These are phyloP conservation scores for Garrulus glandarius DNA, from an alignment of 2,797 vertebrate genomes.

Conservation along the genomic window DNA sequence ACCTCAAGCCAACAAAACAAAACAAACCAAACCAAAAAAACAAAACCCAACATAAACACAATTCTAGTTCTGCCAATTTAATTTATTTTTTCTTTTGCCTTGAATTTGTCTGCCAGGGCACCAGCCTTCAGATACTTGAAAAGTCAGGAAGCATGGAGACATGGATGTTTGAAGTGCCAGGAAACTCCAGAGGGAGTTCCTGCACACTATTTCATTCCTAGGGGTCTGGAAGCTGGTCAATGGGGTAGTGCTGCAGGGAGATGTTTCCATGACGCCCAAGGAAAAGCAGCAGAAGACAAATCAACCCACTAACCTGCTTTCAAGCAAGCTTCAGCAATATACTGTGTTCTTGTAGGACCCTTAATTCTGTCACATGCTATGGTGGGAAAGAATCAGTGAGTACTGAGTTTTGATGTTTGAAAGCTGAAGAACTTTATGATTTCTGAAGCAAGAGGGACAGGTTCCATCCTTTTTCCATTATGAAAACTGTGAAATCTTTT, in stretches of 20 bases:
- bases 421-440: background rate
- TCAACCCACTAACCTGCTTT: background rate
- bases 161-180: background rate
- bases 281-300: background rate
- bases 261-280: background rate
- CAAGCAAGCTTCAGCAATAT: background rate
- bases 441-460: background rate
- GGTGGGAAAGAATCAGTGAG: background rate
- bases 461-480: background rate
- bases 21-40: background rate
- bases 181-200: background rate
- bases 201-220: background rate
- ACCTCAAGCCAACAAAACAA: background rate
- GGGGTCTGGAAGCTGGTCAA: background rate
- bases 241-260: background rate
- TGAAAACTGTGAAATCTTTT: background rate
- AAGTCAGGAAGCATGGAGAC: background rate
- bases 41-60: accelerated
- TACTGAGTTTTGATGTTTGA: background rate
- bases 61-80: background rate
- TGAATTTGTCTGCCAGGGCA: background rate
- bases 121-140: background rate
- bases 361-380: background rate
- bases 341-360: accelerated
- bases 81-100: background rate